These are phyloP conservation scores for Sinocyclocheilus grahami DNA, from an alignment of 2,113 vertebrate genomes.

Conservation along the genomic window DNA sequence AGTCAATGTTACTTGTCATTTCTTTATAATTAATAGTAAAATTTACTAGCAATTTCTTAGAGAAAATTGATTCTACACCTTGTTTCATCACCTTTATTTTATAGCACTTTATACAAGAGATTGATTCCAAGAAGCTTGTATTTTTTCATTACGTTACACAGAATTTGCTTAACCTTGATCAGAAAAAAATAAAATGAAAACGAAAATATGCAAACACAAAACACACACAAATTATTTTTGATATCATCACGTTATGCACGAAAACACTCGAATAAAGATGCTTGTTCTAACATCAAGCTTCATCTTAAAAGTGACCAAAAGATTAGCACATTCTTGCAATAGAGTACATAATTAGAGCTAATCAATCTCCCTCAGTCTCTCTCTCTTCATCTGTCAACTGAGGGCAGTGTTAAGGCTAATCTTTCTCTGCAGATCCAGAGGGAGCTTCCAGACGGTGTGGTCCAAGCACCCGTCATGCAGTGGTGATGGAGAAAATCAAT, in stretches of 20 bases:
- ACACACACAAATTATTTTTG: no score
- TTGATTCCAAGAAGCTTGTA: no score
- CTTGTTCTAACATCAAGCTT: background rate
- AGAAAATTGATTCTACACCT: background rate
- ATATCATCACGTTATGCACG: no score
- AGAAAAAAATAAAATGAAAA: no score
- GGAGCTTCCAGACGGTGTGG: constrained; percentile 16
- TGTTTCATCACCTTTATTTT: no score
- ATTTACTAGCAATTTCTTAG: background rate
- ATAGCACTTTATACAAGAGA: no score
- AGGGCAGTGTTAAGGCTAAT: constrained; percentile 34
- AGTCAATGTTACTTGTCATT: background rate
- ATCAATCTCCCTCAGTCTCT: constrained; percentile 38
- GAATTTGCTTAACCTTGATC: no score
- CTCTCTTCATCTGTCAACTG: constrained; percentile 1
- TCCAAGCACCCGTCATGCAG: constrained; percentile 29
- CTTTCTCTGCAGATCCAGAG: constrained; percentile 32
- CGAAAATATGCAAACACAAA: no score
- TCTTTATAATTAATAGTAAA: background rate
- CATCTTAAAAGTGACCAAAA: constrained; percentile 8
- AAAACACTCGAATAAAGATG: background rate
- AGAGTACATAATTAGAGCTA: constrained; percentile 45
- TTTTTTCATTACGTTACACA: background rate
- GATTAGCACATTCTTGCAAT: constrained; percentile 1
- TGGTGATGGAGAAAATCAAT: constrained; percentile 25